phyloP scores from a whole-genome alignment of 2,113 vertebrate genomes.

The Myrmecobius fasciatus region DNA sequence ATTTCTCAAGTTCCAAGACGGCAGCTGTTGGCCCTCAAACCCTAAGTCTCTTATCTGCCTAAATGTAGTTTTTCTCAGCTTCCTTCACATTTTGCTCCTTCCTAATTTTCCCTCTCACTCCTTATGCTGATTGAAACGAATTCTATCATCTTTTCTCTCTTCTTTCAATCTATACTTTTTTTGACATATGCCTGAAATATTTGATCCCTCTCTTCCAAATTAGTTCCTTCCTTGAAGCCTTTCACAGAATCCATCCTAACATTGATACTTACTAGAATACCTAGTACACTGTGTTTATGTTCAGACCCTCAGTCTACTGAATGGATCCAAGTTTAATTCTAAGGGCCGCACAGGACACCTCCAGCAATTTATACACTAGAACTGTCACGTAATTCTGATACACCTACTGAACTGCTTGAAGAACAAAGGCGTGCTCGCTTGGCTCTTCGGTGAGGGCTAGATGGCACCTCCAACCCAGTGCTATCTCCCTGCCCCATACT shows the following conservation, averaged over 20 bases:
- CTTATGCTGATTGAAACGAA: neutral
- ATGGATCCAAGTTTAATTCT: neutral
- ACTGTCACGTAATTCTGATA: accelerated
- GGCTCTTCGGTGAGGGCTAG: slow-evolving; percentile 86
- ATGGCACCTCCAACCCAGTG: slow-evolving; percentile 79
- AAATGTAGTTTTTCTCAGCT: too few relatives aligned
- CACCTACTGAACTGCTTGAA: slow-evolving; percentile 88
- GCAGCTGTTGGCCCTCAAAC: neutral
- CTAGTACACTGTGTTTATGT: neutral
- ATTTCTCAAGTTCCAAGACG: neutral
- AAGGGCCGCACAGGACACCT: accelerated
- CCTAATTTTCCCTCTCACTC: neutral
- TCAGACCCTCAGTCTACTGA: neutral
- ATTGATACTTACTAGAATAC: neutral
- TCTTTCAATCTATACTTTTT: neutral
- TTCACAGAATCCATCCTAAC: neutral
- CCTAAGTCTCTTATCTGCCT: neutral
- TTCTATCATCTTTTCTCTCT: neutral
- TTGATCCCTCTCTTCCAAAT: neutral
- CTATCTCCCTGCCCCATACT: slow-evolving; percentile 90
- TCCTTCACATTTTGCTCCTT: neutral
- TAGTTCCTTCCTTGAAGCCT: neutral
- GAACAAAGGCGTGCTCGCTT: slow-evolving; percentile 92
- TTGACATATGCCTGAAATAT: neutral
- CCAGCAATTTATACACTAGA: accelerated